Evolutionary conservation across 2,888 invertebrate species (phyloP).

Genomic region (Andrena bicolor): DNA sequence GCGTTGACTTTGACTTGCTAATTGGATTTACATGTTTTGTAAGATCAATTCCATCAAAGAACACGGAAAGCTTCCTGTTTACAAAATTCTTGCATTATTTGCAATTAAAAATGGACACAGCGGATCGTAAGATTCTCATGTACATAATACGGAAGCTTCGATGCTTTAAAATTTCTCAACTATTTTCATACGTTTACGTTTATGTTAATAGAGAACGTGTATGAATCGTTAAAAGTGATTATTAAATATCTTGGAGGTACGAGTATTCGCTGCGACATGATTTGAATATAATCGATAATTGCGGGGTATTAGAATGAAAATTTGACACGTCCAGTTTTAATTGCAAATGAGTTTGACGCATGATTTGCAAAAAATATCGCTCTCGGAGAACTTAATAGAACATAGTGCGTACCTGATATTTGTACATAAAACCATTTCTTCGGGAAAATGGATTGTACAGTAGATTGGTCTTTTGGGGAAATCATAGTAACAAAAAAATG

Average conservation of each 20-base stretch:
- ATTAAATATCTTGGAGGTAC: slow-evolving; percentile 6
- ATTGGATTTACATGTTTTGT: neutral
- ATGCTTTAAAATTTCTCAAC: neutral
- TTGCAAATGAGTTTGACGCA: slow-evolving; percentile 8
- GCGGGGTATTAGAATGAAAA: neutral
- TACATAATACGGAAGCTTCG: neutral
- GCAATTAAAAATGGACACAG: slow-evolving; percentile 22
- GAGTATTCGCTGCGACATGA: neutral
- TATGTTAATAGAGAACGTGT: slow-evolving; percentile 18
- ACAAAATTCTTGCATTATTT: slow-evolving; percentile 7
- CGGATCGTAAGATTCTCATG: too few relatives aligned
- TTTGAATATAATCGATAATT: neutral
- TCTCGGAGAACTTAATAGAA: slow-evolving; percentile 15
- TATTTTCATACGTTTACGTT: slow-evolving; percentile 1
- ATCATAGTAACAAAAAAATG: slow-evolving; percentile 28
- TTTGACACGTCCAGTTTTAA: slow-evolving; percentile 5
- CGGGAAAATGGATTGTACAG: slow-evolving; percentile 31
- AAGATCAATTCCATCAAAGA: neutral
- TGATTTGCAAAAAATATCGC: slow-evolving; percentile 3
- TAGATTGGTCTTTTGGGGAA: slow-evolving; percentile 33
- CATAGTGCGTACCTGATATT: slow-evolving; percentile 29
- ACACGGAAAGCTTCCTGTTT: neutral
- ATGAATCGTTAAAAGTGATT: neutral
- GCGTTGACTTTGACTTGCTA: slow-evolving; percentile 27
- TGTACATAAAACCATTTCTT: slow-evolving; percentile 18